These are phyloP conservation scores for Pseudochirops cupreus DNA, from an alignment of 2,797 vertebrate genomes.

Conservation along the genomic window DNA sequence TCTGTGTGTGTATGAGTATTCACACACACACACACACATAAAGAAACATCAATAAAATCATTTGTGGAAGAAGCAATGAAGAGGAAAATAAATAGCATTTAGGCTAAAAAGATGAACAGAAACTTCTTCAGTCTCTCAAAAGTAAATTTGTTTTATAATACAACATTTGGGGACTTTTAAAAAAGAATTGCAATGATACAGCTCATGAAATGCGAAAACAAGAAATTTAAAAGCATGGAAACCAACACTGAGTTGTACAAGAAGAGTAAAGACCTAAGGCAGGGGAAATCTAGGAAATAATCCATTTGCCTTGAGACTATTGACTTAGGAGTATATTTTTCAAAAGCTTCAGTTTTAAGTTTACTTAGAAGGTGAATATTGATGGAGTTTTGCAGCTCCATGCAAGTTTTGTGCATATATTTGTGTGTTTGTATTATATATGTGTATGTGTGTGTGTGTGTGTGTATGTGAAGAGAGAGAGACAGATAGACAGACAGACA, in stretches of 20 bases:
- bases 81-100: neutral
- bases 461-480: too few species aligned
- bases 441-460: too few species aligned
- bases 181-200: slow-evolving; percentile 20
- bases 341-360: neutral
- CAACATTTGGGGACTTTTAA: slow-evolving; percentile 13
- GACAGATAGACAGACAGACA: too few species aligned
- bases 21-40: too few species aligned
- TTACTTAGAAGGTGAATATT: neutral
- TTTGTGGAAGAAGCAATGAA: slow-evolving; percentile 37
- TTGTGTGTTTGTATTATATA: too few species aligned
- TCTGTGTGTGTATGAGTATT: too few species aligned
- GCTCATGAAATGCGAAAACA: slow-evolving; percentile 10
- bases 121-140: slow-evolving; percentile 11
- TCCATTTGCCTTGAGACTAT: neutral
- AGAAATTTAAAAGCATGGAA: slow-evolving; percentile 15
- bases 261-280: neutral
- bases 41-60: neutral
- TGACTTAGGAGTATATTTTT: neutral
- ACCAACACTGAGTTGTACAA: neutral
- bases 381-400: neutral
- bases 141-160: slow-evolving; percentile 43
- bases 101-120: neutral
- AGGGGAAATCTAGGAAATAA: neutral
- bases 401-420: too few species aligned